Base-by-base conservation (phyloP, 2,113 vertebrate species). In the Eleginops maclovinus region DNA sequence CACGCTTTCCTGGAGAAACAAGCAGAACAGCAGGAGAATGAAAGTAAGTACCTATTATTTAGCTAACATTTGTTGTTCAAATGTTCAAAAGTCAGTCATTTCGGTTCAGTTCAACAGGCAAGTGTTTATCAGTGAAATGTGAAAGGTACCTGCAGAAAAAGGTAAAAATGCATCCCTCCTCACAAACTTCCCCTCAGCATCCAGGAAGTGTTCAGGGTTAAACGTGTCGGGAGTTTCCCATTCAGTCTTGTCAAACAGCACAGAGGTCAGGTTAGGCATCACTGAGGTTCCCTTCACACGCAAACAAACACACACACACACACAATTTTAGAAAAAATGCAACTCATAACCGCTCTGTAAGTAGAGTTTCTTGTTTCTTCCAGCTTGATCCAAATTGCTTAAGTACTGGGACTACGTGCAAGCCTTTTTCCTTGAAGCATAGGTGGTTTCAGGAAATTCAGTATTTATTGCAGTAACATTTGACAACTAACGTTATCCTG, bases 151-250 rank as follows among this genome's bases (percentile, higher is more conserved):
- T 89, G 94, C 87, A 76, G 95, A 96, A 88, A 97, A 97, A 58
- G 96, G 95, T 78, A 97, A 63, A 77, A 97, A 97, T 58, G 93
- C 87, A 2, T 96, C 96, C 28, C 74, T 90, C 77, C 91, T 96
- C 86, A 93, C 92, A 87, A 96, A 95, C 79, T 92, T 93, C 64
- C 96, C 95, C 1, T 95, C 92, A 46, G 82, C 73, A 44, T 96
- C 95, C 82, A 97, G 87, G 81, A 97, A 97, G 82, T 96, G 96
- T 51, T 90, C 92, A 0, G 96, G 96, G 84, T 97, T 96, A 86
- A 97, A 97, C 1, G 61, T 89, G 72, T 96, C 81, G 0, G 96
- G 94, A 13, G 94, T 96, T 63, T 95, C 91, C 95, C 96, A 96
- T 68, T 94, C 94, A 0, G 75, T 72, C 13, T 93, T 93, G 87